Evolutionary conservation across 1,140 invertebrate genomes (phyloP).

Genomic region (Agraylea sexmaculata): DNA sequence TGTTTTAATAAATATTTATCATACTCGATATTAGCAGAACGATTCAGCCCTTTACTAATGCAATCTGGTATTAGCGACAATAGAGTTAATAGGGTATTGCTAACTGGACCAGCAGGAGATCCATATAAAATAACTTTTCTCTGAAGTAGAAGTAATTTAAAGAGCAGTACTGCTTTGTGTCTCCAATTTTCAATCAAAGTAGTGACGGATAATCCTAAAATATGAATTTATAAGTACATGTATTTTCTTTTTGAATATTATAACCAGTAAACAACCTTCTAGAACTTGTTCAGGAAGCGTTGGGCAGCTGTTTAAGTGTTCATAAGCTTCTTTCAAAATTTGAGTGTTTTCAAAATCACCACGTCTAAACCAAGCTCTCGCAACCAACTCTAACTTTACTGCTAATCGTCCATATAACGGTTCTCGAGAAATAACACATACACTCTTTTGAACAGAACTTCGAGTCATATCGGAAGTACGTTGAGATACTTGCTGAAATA

Average conservation of each 20-base stretch:
- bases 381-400: slow-evolving; percentile 91
- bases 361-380: slow-evolving; percentile 93
- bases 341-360: slow-evolving; percentile 85
- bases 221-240: slow-evolving; percentile 10
- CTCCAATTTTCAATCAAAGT: slow-evolving; percentile 77
- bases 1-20: not conserved
- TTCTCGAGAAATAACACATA: slow-evolving; percentile 59
- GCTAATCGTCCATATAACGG: slow-evolving; percentile 88
- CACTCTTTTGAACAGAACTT: slow-evolving; percentile 48
- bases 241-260: slow-evolving; percentile 2
- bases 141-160: slow-evolving; percentile 87
- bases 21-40: slow-evolving; percentile 72
- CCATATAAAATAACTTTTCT: slow-evolving; percentile 86
- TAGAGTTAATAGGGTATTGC: slow-evolving; percentile 75
- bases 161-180: slow-evolving; percentile 85
- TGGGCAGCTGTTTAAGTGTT: slow-evolving; percentile 82
- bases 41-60: slow-evolving; percentile 74
- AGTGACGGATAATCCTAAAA: slow-evolving; percentile 63
- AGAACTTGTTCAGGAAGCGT: slow-evolving; percentile 62
- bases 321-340: slow-evolving; percentile 84
- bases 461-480: slow-evolving; percentile 95
- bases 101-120: slow-evolving; percentile 82
- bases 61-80: slow-evolving; percentile 83
- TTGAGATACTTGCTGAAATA: slow-evolving; percentile 73
- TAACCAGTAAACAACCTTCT: slow-evolving; percentile 47